A percentile compares a stretch with the other conserved stretches of the same genome.
phyloP scores from a whole-genome alignment of 30 jellyfish, hydroid and myxozoan genomes.

The Aurelia coerulea region DNA sequence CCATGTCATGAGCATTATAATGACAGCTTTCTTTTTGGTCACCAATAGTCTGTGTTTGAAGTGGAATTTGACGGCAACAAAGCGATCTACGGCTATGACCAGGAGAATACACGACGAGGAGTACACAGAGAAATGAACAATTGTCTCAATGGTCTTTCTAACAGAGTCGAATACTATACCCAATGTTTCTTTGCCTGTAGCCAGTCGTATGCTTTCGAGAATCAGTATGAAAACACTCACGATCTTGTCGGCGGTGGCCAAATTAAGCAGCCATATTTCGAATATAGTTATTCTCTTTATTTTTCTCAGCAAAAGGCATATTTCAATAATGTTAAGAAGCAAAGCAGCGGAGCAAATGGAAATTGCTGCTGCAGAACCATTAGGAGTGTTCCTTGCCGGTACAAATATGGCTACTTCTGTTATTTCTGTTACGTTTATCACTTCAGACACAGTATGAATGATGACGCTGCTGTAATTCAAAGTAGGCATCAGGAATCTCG shows the following conservation, averaged over 20 bases:
- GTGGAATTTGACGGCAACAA: conserved; percentile 26
- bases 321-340: conserved; percentile 25
- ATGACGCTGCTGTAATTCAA: too few relatives aligned
- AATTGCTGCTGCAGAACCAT: neutral
- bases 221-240: neutral
- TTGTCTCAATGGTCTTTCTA: too few relatives aligned
- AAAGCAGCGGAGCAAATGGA: conserved; percentile 11
- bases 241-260: conserved; percentile 16
- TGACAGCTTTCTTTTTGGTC: conserved; percentile 37
- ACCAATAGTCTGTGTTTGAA: conserved; percentile 37
- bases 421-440: too few relatives aligned
- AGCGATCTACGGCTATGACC: conserved; percentile 10
- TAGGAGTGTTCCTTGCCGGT: neutral
- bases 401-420: too few relatives aligned
- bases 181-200: neutral
- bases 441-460: too few relatives aligned
- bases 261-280: conserved; percentile 11
- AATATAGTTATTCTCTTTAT: conserved; percentile 8
- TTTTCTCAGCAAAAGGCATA: neutral
- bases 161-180: neutral
- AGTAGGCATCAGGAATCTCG: too few relatives aligned
- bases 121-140: conserved; percentile 7
- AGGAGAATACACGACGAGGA: conserved; percentile 4
- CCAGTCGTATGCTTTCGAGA: conserved; percentile 6
- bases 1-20: neutral